Evolutionary conservation across 2,797 vertebrate genomes (phyloP).

Genomic region (Dipus sagitta): DNA sequence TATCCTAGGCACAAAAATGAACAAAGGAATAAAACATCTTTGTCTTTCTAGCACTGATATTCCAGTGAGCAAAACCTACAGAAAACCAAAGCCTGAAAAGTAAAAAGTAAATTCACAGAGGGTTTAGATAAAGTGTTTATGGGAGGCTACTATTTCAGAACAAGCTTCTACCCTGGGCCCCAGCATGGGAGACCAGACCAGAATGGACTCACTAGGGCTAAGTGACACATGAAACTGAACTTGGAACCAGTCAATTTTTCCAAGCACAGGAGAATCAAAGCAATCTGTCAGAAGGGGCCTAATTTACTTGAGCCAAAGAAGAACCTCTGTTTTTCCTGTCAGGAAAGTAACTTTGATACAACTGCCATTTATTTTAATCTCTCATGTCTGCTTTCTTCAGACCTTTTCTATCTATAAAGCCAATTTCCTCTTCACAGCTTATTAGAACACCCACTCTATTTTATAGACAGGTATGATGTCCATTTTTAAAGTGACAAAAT

Average conservation of each 20-base stretch:
- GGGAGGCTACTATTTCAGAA: neutral
- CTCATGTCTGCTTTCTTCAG: neutral
- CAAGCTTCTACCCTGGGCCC: neutral
- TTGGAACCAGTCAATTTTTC: neutral
- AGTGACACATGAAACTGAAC: neutral
- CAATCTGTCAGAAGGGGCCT: neutral
- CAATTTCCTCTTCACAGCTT: neutral
- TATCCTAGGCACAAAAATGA: neutral
- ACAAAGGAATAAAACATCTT: neutral
- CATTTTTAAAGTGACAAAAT: neutral
- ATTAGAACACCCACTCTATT: neutral
- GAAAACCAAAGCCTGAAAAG: neutral
- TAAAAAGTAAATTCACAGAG: neutral
- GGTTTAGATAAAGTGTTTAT: neutral
- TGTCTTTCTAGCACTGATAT: too few relatives aligned
- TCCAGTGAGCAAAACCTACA: too few relatives aligned
- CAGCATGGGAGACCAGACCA: neutral
- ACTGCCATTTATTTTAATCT: neutral
- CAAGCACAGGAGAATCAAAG: neutral
- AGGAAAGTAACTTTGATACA: neutral
- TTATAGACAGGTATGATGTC: neutral
- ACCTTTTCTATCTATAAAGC: neutral
- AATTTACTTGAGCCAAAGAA: too few relatives aligned
- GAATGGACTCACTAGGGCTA: neutral
- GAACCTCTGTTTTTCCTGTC: neutral